A percentile compares a stretch with the other conserved stretches of the same genome.
phyloP scores from a whole-genome alignment of 2,888 invertebrate species.

The Drymonia ruficornis region DNA sequence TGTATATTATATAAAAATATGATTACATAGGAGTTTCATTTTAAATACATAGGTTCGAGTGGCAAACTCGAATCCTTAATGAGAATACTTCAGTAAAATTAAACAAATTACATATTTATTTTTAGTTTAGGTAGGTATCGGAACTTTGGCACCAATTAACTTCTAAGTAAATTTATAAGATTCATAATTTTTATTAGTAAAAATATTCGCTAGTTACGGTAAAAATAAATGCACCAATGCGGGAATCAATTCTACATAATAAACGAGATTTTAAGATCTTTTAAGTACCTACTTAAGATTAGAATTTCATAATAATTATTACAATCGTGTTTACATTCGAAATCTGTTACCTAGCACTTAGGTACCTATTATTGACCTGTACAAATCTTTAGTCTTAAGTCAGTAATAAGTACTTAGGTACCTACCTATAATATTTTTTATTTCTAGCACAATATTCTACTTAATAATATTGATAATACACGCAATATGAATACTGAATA shows the following conservation, averaged over 20 bases:
- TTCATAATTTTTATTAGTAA: conserved; percentile 31
- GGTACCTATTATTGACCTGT: too few species aligned
- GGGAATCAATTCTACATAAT: conserved; percentile 44
- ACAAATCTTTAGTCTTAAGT: conserved; percentile 42
- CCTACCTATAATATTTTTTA: conserved; percentile 33
- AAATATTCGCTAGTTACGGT: conserved; percentile 25
- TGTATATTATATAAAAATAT: conserved; percentile 60
- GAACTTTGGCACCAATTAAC: conserved; percentile 75
- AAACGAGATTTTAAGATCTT: conserved; percentile 39
- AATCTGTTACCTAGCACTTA: conserved; percentile 34
- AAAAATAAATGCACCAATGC: conserved; percentile 64
- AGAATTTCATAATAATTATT: conserved; percentile 37
- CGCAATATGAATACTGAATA: conserved; percentile 34
- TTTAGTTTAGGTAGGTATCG: conserved; percentile 17
- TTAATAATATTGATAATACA: conserved; percentile 27
- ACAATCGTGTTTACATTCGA: conserved; percentile 32
- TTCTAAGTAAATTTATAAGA: conserved; percentile 40
- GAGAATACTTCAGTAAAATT: neutral
- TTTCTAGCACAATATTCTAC: conserved; percentile 29
- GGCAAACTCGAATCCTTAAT: neutral
- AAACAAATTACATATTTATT: neutral
- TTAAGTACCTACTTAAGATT: conserved; percentile 48
- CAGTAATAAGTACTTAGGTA: conserved; percentile 32
- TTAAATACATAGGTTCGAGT: conserved; percentile 6
- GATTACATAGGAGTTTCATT: conserved; percentile 50